Percentiles rank a stretch among this genome's conserved stretches.
These are phyloP conservation scores for Steinernema khuongi DNA, from an alignment of 1,140 invertebrate species.

Conservation along the genomic window DNA sequence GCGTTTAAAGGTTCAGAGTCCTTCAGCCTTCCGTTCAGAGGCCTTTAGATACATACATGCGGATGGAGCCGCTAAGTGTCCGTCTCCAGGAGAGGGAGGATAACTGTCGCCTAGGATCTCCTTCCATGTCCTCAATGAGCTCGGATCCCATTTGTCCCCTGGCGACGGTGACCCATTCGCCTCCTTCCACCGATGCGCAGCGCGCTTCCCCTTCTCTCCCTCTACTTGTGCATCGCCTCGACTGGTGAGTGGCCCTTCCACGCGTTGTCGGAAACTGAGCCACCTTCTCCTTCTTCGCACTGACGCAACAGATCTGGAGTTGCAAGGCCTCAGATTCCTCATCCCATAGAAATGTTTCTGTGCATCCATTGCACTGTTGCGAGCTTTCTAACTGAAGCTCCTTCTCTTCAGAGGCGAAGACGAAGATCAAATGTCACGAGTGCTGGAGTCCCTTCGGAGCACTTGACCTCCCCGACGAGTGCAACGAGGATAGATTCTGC, in stretches of 20 bases:
- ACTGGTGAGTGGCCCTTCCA: no score
- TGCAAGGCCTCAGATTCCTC: no score
- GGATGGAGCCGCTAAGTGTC: no score
- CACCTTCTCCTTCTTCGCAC: not conserved
- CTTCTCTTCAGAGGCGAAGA: not conserved
- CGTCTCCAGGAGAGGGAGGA: no score
- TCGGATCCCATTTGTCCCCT: not conserved
- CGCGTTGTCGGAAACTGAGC: no score
- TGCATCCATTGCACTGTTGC: no score
- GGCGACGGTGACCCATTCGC: not conserved
- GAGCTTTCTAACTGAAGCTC: no score
- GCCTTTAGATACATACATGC: no score
- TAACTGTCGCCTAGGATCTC: not conserved
- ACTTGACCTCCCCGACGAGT: not conserved
- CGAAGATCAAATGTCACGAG: not conserved
- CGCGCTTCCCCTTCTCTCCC: not conserved
- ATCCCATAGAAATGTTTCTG: no score
- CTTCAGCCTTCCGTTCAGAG: no score
- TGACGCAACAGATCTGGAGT: not conserved
- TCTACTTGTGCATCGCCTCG: no score
- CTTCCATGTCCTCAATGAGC: not conserved
- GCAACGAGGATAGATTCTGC: not conserved
- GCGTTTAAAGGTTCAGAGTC: no score
- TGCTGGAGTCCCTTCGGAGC: not conserved
- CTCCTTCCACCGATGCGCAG: not conserved